A percentile compares a stretch with the other conserved stretches of the same genome.
Evolutionary conservation across 2,113 vertebrate genomes (phyloP).

Genomic region (Anolis sagrei): DNA sequence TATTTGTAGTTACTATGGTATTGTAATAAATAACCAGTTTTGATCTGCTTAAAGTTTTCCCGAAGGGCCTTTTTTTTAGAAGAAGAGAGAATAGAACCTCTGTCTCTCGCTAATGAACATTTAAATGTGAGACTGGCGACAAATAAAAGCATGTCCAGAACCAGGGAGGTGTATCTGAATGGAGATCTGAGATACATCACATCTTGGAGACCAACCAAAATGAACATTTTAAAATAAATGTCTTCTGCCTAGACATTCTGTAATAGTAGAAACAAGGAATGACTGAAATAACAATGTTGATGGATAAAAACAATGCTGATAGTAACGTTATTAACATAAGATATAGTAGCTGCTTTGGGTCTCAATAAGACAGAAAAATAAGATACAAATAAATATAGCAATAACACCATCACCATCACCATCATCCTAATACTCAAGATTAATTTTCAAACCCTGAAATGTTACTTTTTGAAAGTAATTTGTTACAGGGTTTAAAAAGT

Average conservation of each 20-base stretch:
- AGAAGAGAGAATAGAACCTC: conserved; percentile 27
- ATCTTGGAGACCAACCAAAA: not conserved
- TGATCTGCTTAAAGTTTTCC: not conserved
- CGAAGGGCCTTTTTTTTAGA: not conserved
- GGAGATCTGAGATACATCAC: not conserved
- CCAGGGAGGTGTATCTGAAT: not conserved
- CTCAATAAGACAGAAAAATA: too few species aligned
- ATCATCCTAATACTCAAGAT: not conserved
- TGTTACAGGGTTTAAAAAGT: too few species aligned
- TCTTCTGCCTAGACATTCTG: not conserved
- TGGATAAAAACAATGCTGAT: not conserved
- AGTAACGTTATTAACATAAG: too few species aligned
- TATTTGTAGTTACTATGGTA: conserved; percentile 22
- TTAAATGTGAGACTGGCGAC: conserved; percentile 10
- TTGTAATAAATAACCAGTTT: conserved; percentile 55
- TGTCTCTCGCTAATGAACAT: not conserved
- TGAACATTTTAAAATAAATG: not conserved
- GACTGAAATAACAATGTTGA: not conserved
- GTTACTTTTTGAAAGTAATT: too few species aligned
- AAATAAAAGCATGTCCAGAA: conserved; percentile 17
- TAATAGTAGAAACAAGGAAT: not conserved
- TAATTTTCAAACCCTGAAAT: conserved; percentile 36
- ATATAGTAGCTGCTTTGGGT: too few species aligned
- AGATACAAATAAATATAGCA: too few species aligned
- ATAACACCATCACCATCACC: too few species aligned